Conservation (phyloP, 2,113 vertebrate genomes). For the Cochlearius cochlearius region DNA sequence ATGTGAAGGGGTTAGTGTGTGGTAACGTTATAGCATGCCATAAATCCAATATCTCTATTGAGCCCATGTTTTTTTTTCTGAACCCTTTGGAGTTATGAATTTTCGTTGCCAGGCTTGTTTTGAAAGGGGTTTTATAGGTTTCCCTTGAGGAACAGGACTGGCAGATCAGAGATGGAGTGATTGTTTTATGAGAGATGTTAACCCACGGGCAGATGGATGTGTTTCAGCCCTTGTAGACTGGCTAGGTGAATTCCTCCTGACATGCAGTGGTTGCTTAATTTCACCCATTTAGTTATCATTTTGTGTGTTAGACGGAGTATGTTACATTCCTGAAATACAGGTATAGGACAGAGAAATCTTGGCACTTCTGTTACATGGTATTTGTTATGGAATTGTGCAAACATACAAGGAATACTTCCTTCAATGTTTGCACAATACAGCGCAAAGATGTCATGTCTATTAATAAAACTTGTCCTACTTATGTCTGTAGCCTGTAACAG, state of each 20-base stretch:
- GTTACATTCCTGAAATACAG: neutral
- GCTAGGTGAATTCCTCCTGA: neutral
- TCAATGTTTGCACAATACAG: neutral
- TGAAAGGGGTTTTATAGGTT: slow-evolving; percentile 22
- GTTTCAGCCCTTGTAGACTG: neutral
- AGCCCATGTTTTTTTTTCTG: neutral
- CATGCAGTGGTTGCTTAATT: neutral
- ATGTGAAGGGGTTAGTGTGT: neutral
- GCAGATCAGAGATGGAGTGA: neutral
- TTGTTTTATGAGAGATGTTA: neutral
- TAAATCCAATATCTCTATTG: neutral
- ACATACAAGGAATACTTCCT: neutral
- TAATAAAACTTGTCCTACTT: neutral
- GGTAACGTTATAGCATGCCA: neutral
- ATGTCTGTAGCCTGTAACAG: neutral
- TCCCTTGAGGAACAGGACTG: neutral
- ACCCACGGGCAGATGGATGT: neutral
- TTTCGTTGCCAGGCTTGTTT: slow-evolving; percentile 26
- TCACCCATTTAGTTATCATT: neutral
- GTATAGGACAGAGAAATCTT: neutral
- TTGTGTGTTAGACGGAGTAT: neutral
- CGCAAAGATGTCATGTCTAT: neutral
- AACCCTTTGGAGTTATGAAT: slow-evolving; percentile 19
- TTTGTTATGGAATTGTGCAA: neutral
- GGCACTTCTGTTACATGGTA: neutral